Evolutionary conservation across 2,888 invertebrate genomes (phyloP).

Genomic region (Caenorhabditis imperialis): DNA sequence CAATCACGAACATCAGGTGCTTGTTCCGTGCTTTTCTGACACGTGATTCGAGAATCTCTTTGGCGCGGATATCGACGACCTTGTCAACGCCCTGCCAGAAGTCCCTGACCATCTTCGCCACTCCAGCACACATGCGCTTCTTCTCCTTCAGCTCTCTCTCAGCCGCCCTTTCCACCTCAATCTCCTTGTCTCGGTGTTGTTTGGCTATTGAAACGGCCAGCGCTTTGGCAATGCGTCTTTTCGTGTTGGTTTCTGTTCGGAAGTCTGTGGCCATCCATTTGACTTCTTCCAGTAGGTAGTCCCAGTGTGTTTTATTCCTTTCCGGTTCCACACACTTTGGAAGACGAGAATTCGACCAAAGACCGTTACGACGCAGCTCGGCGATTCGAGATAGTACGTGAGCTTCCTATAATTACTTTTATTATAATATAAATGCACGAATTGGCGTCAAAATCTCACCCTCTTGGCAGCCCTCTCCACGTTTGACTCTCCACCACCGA

Average conservation of each 20-base stretch:
- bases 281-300: conserved; percentile 96
- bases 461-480: conserved; percentile 58
- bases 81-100: conserved; percentile 98
- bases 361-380: conserved; percentile 92
- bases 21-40: conserved; percentile 94
- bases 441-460: conserved; percentile 19
- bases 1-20: conserved; percentile 96
- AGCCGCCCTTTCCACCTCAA: conserved; percentile 89
- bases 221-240: conserved; percentile 82
- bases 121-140: conserved; percentile 84
- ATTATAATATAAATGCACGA: neutral
- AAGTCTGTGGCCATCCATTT: conserved; percentile 98
- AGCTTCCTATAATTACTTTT: conserved; percentile 86
- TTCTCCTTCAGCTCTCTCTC: conserved; percentile 85
- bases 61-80: conserved; percentile 80
- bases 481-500: conserved; percentile 31
- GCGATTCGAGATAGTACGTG: conserved; percentile 92
- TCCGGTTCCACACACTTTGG: conserved; percentile 87
- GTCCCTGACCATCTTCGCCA: conserved; percentile 92
- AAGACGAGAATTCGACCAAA: conserved; percentile 86
- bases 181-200: conserved; percentile 84
- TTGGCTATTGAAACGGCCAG: conserved; percentile 54
- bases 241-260: conserved; percentile 97
- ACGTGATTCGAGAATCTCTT: conserved; percentile 90
- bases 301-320: conserved; percentile 95